A percentile compares a stretch with the other conserved stretches of the same genome.
These are phyloP conservation scores for Apeltes quadracus DNA, from an alignment of 2,113 vertebrate species.

Conservation along the genomic window DNA sequence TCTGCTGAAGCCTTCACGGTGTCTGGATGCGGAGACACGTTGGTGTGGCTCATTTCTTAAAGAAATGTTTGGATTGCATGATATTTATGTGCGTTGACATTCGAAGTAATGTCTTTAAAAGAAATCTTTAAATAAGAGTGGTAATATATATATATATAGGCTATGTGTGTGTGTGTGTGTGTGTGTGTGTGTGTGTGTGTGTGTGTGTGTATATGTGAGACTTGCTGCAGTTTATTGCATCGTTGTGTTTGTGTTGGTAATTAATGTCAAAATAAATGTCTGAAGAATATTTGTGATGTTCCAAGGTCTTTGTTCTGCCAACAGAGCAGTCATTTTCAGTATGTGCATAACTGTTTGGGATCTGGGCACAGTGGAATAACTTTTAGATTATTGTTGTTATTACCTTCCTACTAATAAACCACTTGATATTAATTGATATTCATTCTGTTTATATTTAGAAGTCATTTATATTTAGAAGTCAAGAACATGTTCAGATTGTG, in stretches of 20 bases:
- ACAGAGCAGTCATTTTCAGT: not conserved
- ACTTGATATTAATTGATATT: not conserved
- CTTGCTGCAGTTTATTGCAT: not conserved
- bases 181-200: no score
- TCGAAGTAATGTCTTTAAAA: conserved; percentile 32
- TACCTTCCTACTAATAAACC: not conserved
- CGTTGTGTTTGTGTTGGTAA: conserved; percentile 34
- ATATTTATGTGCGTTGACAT: conserved; percentile 71
- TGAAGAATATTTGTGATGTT: conserved; percentile 5
- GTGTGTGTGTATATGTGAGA: no score
- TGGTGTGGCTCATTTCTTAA: conserved; percentile 63
- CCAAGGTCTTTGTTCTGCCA: not conserved
- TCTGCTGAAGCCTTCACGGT: conserved; percentile 59
- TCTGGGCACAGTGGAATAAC: not conserved
- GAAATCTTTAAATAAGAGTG: conserved; percentile 57
- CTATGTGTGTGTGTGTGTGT: no score
- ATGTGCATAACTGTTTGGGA: not conserved
- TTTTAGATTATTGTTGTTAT: not conserved
- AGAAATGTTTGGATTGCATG: conserved; percentile 72
- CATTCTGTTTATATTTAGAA: no score
- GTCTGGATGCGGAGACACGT: conserved; percentile 18
- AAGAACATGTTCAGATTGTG: not conserved
- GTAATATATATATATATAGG: conserved; percentile 75
- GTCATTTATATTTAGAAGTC: no score
- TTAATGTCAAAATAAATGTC: conserved; percentile 52